Evolutionary conservation across 2,888 invertebrate genomes (phyloP).

Genomic region (Operophtera brumata): DNA sequence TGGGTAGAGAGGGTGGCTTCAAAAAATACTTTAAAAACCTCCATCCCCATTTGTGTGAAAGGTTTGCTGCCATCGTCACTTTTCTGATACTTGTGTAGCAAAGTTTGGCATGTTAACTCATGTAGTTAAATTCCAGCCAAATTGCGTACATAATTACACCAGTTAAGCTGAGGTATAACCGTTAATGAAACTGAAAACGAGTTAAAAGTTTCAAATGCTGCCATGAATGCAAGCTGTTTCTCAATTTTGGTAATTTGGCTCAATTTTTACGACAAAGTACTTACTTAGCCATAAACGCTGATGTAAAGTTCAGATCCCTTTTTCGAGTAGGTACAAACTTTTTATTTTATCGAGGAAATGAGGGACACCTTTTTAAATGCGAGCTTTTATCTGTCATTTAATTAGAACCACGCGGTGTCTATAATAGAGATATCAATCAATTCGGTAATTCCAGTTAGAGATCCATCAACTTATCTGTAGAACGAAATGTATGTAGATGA

Average conservation of each 20-base stretch:
- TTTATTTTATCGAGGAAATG: constrained; percentile 15
- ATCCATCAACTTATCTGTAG: too few relatives aligned
- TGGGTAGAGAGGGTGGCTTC: too few relatives aligned
- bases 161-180: constrained; percentile 72
- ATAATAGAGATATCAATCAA: too few relatives aligned
- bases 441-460: too few relatives aligned
- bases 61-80: too few relatives aligned
- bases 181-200: constrained; percentile 76
- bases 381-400: constrained; percentile 9
- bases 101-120: constrained; percentile 5
- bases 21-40: too few relatives aligned
- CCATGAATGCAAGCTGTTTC: constrained; percentile 77
- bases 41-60: too few relatives aligned
- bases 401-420: too few relatives aligned
- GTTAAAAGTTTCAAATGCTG: constrained; percentile 72
- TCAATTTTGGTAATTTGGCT: constrained; percentile 67
- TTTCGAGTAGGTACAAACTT: constrained; percentile 3
- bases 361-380: constrained; percentile 15
- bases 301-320: constrained; percentile 7
- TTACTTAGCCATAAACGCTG: constrained; percentile 27
- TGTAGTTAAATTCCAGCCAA: constrained; percentile 50
- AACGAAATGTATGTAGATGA: too few relatives aligned
- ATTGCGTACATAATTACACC: constrained; percentile 71
- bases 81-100: too few relatives aligned
- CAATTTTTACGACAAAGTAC: constrained; percentile 56